Percentiles rank a stretch among this genome's conserved stretches.
Conservation (phyloP, 2,888 invertebrate genomes). For the Tetheella fluctuosa region DNA sequence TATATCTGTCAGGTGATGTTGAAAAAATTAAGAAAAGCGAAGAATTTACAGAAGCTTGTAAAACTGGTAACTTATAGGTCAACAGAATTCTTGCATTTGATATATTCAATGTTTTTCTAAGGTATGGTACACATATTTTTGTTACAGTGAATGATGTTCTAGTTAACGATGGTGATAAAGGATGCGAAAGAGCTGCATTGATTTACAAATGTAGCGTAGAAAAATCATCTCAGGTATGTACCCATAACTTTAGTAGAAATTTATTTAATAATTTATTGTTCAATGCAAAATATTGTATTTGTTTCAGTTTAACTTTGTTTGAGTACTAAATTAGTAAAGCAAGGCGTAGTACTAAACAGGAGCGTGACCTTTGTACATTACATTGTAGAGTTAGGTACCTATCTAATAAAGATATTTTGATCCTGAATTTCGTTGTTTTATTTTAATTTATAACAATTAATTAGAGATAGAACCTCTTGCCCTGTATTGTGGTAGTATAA, state of each 20-base stretch:
- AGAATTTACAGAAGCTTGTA: constrained; percentile 65
- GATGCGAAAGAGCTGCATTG: constrained; percentile 63
- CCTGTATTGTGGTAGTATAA: too few relatives aligned
- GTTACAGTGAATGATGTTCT: constrained; percentile 54
- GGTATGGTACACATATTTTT: constrained; percentile 3
- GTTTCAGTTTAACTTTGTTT: constrained; percentile 24
- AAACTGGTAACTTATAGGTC: constrained; percentile 18
- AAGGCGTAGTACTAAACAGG: neutral
- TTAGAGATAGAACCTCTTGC: too few relatives aligned
- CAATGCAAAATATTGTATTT: neutral
- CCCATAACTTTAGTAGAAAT: neutral
- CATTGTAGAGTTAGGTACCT: neutral
- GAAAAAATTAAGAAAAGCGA: constrained; percentile 55
- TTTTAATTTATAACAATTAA: neutral
- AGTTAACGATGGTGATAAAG: constrained; percentile 54
- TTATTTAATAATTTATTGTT: neutral
- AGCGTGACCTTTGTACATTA: neutral
- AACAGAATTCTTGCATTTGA: neutral
- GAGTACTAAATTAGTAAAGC: neutral
- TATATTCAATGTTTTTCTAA: neutral
- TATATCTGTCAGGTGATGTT: constrained; percentile 56
- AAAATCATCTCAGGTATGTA: constrained; percentile 46
- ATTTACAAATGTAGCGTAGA: constrained; percentile 57
- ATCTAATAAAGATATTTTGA: neutral
- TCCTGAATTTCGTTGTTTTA: neutral